Evolutionary conservation across 2,113 vertebrate species (phyloP), one percentile per base, ranked within the genome.

Genomic region (Anseranas semipalmata): DNA sequence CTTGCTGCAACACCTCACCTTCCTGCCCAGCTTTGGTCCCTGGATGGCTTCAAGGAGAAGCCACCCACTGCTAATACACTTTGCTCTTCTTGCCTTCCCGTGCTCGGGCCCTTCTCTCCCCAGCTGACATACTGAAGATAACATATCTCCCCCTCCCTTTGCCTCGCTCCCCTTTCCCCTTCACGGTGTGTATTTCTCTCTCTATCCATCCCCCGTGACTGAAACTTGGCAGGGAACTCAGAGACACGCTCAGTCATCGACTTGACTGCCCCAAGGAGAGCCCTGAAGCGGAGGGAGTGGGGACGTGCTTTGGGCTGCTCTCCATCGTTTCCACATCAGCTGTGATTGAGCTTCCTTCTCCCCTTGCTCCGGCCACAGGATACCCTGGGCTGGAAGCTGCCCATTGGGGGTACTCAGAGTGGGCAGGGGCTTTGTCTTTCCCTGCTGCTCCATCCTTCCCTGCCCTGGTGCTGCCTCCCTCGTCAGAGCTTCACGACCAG

Each of bases 191-290:
- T 62, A 22, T 94, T 89, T 94, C 16, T 87, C 28, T 88, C 48
- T 65, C 55, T 78, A 28, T 84, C 33, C 60, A 78, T 93, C 30
- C 48, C 48, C 76, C 87, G 33, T 92, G 90, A 90, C 46, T 92
- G 84, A 95, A 97, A 90, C 56, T 93, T 92, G 89, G 88, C 96
- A 95, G 86, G 24, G 67, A 84, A 90, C 89, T 60, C 52, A 85
- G 56, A 83, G 46, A 82, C 56, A 50, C 19, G 18, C 48, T 90
- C 56, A 78, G 75, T 65, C 50, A 60, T 91, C 87, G 83, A 83
- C 79, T 67, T 84, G 9, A 68, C 72, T 71, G 46, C 48, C 22
- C 28, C 63, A 78, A 84, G 48, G 56, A 95, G 74, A 86, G 46
- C 41, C 68, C 68, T 88, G 88, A 88, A 53, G 43, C 1, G 0